Base-by-base conservation (phyloP, 2,797 vertebrate genomes). In the Triplophysa bombifrons region DNA sequence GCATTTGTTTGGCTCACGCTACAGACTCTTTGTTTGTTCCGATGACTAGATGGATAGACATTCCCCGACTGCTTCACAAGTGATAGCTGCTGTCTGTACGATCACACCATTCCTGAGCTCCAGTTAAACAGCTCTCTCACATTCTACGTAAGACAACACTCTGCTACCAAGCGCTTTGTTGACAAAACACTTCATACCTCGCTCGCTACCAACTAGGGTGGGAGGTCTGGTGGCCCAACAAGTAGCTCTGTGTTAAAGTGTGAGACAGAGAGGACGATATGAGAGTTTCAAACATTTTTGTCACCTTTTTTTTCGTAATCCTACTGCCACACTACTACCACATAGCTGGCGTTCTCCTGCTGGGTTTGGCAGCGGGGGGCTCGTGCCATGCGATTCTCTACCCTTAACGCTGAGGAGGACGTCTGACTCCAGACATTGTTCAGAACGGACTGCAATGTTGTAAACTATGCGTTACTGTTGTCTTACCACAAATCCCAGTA, bases 131-230 rank as follows among this genome's bases (percentile, higher is more conserved):
- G 34, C 72, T 72, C 69, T 74, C 78, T 41, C 55, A n/a, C 55
- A 51, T 34, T 72, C 79, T 80, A 76, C 68, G 84, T 78, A 86
- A 86, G 84, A 86, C 74, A 77, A 82, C 74, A 30, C 82, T 85
- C 76, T 76, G 72, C 81, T 84, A 83, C 80, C 83, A 81, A 81
- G 71, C 81, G 71, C 64, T 83, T 80, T 90, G 91, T 91, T 91
- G 87, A 89, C 79, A 81, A 86, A 91, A 88, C 89, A 80, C 63
- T 77, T 63, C 1, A 13, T 48, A 71, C 60, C 60, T 66, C 50
- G 25, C 44, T 51, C 16, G 17, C 76, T 50, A 46, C 4, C 61
- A 12, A 22, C 14, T 14, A 22, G 27, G 50, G n/a, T 55, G 50
- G 22, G 22, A 64, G 63, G 22, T 73, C 46, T 64, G 41, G 44